Base-by-base conservation (phyloP, 2,888 invertebrate genomes). In the Schizotus pectinicornis region DNA sequence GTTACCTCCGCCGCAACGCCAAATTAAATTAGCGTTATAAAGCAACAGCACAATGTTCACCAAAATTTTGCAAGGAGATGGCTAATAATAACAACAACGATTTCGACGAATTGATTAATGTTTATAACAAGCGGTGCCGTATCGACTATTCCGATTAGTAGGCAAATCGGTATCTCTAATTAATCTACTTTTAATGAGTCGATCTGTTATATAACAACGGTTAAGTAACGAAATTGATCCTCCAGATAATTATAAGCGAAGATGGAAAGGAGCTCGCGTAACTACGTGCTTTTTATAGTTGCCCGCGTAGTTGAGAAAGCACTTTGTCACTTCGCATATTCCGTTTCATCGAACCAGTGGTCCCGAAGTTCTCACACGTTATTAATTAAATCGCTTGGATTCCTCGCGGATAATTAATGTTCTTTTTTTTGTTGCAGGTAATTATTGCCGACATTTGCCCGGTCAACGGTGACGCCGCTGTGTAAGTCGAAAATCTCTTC, bases 381-480 rank as follows among this genome's bases (percentile, higher is more conserved):
- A 22, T 22, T 22, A 22, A 22, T 22, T 22, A 22, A 22, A 22
- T 22, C 22, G 22, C 22, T 22, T 5, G 22, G 22, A 22, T 22
- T 22, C 22, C 22, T 22, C 22, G 22, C 32, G 3, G 39, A 12
- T 49, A 39, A 32, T 49, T 37, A 35, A 22, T 37, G 9, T 37
- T 36, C 22, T n/a, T 30, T 14, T 52, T 37, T 48, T 53, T 39
- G 31, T 58, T 58, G 31, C 49, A 53, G 48, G 48, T 48, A 48
- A 53, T 58, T 39, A 45, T 11, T 34, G 41, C 35, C 36, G 46
- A 11, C 22, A 13, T 47, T 48, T 55, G 22, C 35, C 3, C 36
- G 36, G n/a, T 36, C 35, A 47, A 36, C 47, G 34, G 12, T 37
- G 12, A 36, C 45, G 13, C 45, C 22, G 35, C 7, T n/a, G 12